Evolutionary conservation across 2,113 vertebrate genomes (phyloP).

Genomic region (Plecturocebus donacophilus): DNA sequence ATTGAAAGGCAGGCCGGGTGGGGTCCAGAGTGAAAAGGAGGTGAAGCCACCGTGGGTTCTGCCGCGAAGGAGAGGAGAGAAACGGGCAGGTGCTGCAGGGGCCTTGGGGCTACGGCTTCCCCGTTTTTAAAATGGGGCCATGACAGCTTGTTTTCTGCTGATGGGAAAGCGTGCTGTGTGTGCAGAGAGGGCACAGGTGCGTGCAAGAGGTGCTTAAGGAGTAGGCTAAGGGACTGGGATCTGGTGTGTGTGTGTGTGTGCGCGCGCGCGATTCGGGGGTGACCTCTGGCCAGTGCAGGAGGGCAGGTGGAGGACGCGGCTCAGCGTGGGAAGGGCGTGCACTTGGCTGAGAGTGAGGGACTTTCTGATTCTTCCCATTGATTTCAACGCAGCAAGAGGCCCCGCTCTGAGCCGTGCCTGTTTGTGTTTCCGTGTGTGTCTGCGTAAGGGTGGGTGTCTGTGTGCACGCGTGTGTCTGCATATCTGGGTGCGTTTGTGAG

Average conservation of each 20-base stretch:
- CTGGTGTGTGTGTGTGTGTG: not conserved
- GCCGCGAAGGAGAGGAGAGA: not conserved
- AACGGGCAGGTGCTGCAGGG: not conserved
- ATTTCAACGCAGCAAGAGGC: not conserved
- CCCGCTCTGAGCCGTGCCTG: not conserved
- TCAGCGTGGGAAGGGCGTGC: too few relatives aligned
- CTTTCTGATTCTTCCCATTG: not conserved
- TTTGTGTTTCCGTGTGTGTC: not conserved
- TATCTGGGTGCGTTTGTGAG: not conserved
- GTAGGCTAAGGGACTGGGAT: not conserved
- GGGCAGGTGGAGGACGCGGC: too few relatives aligned
- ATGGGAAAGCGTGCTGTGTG: not conserved
- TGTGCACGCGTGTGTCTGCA: not conserved
- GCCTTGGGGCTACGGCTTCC: rapidly evolving
- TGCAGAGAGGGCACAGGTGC: not conserved
- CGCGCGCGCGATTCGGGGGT: not conserved
- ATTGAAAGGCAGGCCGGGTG: not conserved
- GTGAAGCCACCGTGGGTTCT: not conserved
- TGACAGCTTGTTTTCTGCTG: not conserved
- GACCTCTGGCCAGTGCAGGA: not conserved
- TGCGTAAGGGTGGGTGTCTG: too few relatives aligned
- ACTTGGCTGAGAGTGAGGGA: rapidly evolving
- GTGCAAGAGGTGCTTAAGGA: not conserved
- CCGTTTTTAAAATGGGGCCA: not conserved
- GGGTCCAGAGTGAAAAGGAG: not conserved